Percentiles rank a stretch among this genome's conserved stretches.
Conservation (phyloP, 1,140 invertebrate species). For the Dendroctonus ponderosae region DNA sequence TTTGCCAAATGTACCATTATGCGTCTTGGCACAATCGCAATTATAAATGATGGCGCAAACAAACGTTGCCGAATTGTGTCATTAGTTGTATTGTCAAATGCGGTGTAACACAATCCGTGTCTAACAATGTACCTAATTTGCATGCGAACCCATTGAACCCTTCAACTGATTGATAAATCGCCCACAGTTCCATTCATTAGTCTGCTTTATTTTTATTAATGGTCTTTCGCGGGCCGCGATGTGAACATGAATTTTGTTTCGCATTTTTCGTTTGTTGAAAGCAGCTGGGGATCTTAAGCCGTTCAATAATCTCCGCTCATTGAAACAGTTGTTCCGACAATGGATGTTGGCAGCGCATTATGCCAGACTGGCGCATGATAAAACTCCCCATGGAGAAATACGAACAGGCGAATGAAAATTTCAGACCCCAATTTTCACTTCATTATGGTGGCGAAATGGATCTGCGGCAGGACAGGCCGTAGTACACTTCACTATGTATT, state of each 20-base stretch:
- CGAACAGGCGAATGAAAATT: not conserved
- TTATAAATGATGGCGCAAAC: conserved; percentile 3
- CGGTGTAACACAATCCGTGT: not conserved
- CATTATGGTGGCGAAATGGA: conserved; percentile 1
- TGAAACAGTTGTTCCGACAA: no score
- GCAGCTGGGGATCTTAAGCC: no score
- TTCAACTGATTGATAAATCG: not conserved
- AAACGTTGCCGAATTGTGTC: conserved; percentile 1
- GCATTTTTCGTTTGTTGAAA: no score
- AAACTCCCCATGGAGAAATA: not conserved
- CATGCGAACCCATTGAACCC: not conserved
- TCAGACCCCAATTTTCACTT: not conserved
- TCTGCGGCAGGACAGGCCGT: not conserved
- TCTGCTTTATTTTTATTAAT: no score
- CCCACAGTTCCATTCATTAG: not conserved
- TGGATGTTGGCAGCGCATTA: no score
- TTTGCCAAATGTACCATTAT: no score
- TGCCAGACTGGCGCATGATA: not conserved
- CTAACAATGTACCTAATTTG: conserved; percentile 4
- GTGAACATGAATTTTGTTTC: no score
- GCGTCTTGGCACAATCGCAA: not conserved
- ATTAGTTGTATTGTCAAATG: conserved; percentile 4
- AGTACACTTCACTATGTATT: not conserved
- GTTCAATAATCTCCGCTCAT: no score
- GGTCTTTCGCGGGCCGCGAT: no score